Evolutionary conservation across 2,888 invertebrate species (phyloP), one percentile per base, ranked within the genome.

Genomic region (Ditula angustiorana): DNA sequence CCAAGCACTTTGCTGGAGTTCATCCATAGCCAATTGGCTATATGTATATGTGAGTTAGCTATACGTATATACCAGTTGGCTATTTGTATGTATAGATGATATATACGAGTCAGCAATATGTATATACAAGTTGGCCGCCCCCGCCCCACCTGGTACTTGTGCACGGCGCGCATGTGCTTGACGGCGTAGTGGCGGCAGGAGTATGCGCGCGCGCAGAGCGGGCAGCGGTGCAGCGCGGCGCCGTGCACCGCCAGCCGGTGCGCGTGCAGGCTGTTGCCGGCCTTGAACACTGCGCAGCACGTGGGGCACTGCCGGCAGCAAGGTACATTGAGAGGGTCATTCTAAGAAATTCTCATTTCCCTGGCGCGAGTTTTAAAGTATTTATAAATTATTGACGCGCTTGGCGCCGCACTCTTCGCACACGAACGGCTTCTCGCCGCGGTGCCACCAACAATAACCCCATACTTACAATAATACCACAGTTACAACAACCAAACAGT

Each of bases 391-490:
- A n/a, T n/a, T n/a, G n/a, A n/a, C n/a, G n/a, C n/a, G n/a, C 68
- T 76, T 75, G 0, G 86, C 83, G 5, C 82, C 87, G 73, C 89
- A 89, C 0, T 69, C 10, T 50, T 87, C 87, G 30, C 89, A 90
- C 0, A 80, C 75, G 64, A 73, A 90, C 0, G 88, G 88, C 53
- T 85, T 86, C 71, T 88, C 88, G 1, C 84, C 86, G 61, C 80
- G 78, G 64, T 89, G 89, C 0, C 85, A n/a, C n/a, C n/a, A n/a
- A n/a, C n/a, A n/a, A n/a, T n/a, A n/a, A n/a, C n/a, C n/a, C n/a
- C n/a, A n/a, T n/a, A n/a, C n/a, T n/a, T n/a, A n/a, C n/a, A n/a
- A n/a, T n/a, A n/a, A n/a, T n/a, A n/a, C n/a, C n/a, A n/a, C n/a
- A n/a, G n/a, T n/a, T n/a, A n/a, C n/a, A n/a, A n/a, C n/a, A n/a